phyloP scores from a whole-genome alignment of 2,888 invertebrate genomes.

The Helicoverpa assulta region DNA sequence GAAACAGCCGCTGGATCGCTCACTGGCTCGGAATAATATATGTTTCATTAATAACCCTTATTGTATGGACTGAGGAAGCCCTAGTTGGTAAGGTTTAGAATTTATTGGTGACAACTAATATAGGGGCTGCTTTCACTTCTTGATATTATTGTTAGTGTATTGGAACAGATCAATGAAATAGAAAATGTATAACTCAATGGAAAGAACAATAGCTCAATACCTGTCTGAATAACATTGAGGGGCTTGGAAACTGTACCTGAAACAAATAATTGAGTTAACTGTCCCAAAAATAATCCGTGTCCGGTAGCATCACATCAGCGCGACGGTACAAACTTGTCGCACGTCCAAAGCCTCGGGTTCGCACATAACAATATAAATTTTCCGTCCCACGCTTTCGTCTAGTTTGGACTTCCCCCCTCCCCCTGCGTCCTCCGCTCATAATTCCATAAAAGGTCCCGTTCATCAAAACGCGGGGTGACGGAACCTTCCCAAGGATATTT shows the following conservation, averaged over 20 bases:
- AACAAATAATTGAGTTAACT: conserved; percentile 36
- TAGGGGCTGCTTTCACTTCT: neutral
- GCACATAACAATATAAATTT: conserved; percentile 63
- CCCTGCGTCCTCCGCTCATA: conserved; percentile 61
- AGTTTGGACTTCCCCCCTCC: conserved; percentile 46
- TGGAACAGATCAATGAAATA: neutral
- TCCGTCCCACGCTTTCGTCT: conserved; percentile 45
- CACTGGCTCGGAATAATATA: conserved; percentile 55
- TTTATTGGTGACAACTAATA: conserved; percentile 1
- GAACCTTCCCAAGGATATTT: conserved; percentile 74
- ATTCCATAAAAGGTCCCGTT: conserved; percentile 73
- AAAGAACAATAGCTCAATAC: conserved; percentile 11
- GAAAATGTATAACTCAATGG: neutral
- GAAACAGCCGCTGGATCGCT: conserved; percentile 35
- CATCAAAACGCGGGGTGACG: conserved; percentile 68
- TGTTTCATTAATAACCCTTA: conserved; percentile 40
- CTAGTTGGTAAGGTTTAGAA: neutral
- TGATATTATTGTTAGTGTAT: too few relatives aligned
- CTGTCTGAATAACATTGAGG: neutral
- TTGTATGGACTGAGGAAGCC: neutral
- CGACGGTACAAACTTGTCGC: conserved; percentile 40
- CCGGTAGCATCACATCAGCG: conserved; percentile 50
- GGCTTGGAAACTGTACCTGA: conserved; percentile 22
- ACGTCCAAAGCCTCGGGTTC: conserved; percentile 37
- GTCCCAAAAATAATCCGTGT: conserved; percentile 38